These are phyloP conservation scores for Dasyornis broadbenti DNA, from an alignment of 2,113 vertebrate species.

Conservation along the genomic window DNA sequence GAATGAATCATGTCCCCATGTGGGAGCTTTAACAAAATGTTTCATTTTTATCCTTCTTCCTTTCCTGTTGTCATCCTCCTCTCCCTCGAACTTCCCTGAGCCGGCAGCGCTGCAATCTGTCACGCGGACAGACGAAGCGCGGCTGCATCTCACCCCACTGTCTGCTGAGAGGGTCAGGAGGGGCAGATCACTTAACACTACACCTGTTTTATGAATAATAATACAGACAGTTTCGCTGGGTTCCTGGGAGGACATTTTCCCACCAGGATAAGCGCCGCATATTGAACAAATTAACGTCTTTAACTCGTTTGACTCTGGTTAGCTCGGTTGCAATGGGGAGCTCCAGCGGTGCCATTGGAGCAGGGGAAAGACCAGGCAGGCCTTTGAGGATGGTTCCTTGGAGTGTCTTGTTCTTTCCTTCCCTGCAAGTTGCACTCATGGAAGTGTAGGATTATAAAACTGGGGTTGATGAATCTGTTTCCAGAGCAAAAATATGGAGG, in stretches of 20 bases:
- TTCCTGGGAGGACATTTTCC: conserved; percentile 55
- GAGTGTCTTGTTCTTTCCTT: neutral
- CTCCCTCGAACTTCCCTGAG: neutral
- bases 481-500: neutral
- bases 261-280: conserved; percentile 5
- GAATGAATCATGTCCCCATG: neutral
- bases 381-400: neutral
- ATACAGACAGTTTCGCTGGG: neutral
- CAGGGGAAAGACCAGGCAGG: neutral
- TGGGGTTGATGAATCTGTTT: neutral
- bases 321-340: neutral
- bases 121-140: neutral
- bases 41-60: conserved; percentile 33
- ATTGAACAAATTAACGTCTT: conserved; percentile 43
- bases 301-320: conserved; percentile 39
- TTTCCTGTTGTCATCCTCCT: conserved; percentile 14
- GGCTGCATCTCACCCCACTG: conserved; percentile 34
- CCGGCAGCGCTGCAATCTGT: conserved; percentile 40
- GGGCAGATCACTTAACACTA: conserved; percentile 65
- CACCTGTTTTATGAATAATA: conserved; percentile 64
- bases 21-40: neutral
- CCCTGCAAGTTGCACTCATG: neutral
- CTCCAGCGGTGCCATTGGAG: neutral
- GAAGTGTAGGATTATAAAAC: neutral
- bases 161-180: conserved; percentile 49